Evolutionary conservation across 1,140 invertebrate species (phyloP).

Genomic region (Hyposmocoma kahamanoa): DNA sequence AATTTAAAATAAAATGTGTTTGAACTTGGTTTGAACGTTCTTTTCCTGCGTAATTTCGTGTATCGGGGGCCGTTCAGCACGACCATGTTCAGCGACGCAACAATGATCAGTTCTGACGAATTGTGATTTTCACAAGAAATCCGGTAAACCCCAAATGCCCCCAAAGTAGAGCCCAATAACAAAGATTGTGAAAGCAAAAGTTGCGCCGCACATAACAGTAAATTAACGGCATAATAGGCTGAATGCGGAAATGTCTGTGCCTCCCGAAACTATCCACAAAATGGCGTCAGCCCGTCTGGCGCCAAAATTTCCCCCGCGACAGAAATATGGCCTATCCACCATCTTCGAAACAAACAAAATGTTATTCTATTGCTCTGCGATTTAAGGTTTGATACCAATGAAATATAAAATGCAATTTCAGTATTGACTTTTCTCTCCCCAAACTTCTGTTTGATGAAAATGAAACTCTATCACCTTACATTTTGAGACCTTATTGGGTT

Average conservation of each 20-base stretch:
- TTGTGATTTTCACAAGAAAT: neutral
- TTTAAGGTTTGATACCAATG: slow-evolving; percentile 14
- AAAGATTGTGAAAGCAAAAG: neutral
- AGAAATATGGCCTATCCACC: slow-evolving; percentile 22
- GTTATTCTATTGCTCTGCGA: neutral
- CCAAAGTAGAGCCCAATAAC: neutral
- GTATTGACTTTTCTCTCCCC: slow-evolving; percentile 42
- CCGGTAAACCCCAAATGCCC: neutral
- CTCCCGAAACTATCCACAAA: slow-evolving; percentile 31
- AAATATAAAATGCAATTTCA: slow-evolving; percentile 15
- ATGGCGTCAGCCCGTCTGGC: slow-evolving; percentile 52
- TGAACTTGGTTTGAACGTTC: too few species aligned
- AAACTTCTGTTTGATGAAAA: too few species aligned
- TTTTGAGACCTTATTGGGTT: too few species aligned
- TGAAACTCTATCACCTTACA: too few species aligned
- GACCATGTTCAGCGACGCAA: too few species aligned
- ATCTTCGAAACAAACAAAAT: neutral
- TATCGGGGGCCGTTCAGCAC: too few species aligned
- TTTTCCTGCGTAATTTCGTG: too few species aligned
- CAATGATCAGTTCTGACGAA: neutral
- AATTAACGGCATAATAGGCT: slow-evolving; percentile 35
- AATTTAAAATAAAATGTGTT: too few species aligned
- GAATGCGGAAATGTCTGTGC: slow-evolving; percentile 36
- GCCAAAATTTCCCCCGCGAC: slow-evolving; percentile 37
- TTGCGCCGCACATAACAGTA: neutral